A percentile compares a stretch with the other conserved stretches of the same genome.
Evolutionary conservation across 2,888 invertebrate genomes (phyloP).

Genomic region (Trachelus stipa): DNA sequence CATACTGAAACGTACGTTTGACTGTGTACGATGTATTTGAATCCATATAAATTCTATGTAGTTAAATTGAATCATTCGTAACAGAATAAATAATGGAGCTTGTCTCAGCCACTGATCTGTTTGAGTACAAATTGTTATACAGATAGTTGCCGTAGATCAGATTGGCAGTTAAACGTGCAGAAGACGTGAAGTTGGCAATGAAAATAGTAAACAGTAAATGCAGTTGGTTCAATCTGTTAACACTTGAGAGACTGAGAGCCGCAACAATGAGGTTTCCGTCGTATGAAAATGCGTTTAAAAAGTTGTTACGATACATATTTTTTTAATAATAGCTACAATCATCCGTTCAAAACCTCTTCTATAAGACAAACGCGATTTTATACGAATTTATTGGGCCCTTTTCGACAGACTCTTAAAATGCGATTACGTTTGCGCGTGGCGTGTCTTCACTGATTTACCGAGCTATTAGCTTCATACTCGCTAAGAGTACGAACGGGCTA

Average conservation of each 20-base stretch:
- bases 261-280: slow-evolving; percentile 29
- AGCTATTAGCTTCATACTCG: slow-evolving; percentile 23
- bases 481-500: slow-evolving; percentile 17
- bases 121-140: neutral
- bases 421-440: slow-evolving; percentile 19
- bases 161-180: neutral
- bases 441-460: slow-evolving; percentile 34
- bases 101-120: neutral
- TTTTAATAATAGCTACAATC: neutral
- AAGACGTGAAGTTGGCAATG: neutral
- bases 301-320: slow-evolving; percentile 38
- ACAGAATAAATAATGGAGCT: neutral
- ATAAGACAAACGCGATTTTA: slow-evolving; percentile 57
- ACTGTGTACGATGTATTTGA: neutral
- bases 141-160: neutral
- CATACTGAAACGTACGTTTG: neutral
- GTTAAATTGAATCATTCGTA: neutral
- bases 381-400: neutral
- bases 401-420: slow-evolving; percentile 13
- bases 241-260: slow-evolving; percentile 13
- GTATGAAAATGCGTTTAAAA: slow-evolving; percentile 62
- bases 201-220: neutral
- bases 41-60: neutral
- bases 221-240: neutral
- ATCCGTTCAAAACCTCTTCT: slow-evolving; percentile 36